Evolutionary conservation across 2,797 vertebrate genomes (phyloP), one percentile per base, ranked within the genome.

Genomic region (Rhinatrema bivittatum): DNA sequence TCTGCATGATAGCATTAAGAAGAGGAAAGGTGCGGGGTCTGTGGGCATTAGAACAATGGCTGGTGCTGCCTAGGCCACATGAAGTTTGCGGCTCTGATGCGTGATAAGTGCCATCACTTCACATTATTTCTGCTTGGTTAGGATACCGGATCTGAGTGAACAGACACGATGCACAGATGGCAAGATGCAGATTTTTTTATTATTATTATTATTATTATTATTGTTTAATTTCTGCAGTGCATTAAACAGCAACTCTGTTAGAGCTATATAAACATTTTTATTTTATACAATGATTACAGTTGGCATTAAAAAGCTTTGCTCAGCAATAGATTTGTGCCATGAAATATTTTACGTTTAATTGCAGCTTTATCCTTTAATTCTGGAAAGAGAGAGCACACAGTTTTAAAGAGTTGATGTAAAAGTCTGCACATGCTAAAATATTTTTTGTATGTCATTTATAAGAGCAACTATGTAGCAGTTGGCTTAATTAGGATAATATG

Each of bases 151-250:
- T 26, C 18, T 26, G 7, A 1, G 42, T 43, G 45, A 56, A 53
- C 41, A 58, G 36, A 33, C 16, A 54, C 14, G 44, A 50, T 24
- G 42, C 7, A 21, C 62, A 62, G 56, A 58, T 58, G 49, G 49
- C 34, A 54, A 20, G 21, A 33, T 39, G 37, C 11, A 48, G 27
- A 6, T 20, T 17, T 42, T n/a, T 16, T 3, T 12, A 11, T 20
- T 20, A 30, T 36, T 56, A 32, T 36, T 41, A 3, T 15, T 12
- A 11, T 20, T 20, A 30, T 36, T 56, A 32, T 36, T 41, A 3
- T 15, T n/a, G 25, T 56, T 32, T 37, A 34, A 47, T 58, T 60
- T 60, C 20, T 39, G 38, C 31, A 17, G 45, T 34, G 60, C 40
- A 32, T 19, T 36, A 42, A 60, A 36, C 24, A 48, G n/a, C n/a